These are phyloP conservation scores for Micrasema longulum DNA, from an alignment of 1,140 invertebrate genomes.

Conservation along the genomic window DNA sequence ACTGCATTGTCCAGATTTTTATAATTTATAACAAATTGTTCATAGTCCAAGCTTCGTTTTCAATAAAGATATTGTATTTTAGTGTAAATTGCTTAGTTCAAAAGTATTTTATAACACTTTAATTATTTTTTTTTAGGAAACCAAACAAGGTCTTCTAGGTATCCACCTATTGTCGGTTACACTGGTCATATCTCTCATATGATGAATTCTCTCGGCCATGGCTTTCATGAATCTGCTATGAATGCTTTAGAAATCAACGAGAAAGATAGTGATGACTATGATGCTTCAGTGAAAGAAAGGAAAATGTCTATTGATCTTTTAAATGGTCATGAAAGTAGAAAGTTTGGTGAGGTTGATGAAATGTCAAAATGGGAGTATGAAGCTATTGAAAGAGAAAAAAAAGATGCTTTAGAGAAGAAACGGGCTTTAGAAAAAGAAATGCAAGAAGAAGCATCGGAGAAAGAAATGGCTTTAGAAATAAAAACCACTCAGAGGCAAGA, in stretches of 20 bases:
- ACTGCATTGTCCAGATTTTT: no score
- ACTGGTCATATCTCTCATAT: slow-evolving; percentile 21
- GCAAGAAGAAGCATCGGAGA: no score
- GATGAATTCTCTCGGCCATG: slow-evolving; percentile 8
- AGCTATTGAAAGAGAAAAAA: neutral
- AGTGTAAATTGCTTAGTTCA: no score
- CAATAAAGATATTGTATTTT: no score
- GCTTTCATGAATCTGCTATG: slow-evolving; percentile 1
- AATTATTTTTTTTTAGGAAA: neutral
- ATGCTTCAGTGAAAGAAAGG: neutral
- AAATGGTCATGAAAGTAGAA: no score
- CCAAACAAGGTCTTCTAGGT: neutral
- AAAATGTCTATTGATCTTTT: no score
- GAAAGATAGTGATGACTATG: neutral
- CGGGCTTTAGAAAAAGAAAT: neutral
- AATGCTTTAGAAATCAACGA: neutral
- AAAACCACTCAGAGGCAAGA: neutral
- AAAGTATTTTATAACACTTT: no score
- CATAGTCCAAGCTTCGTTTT: no score
- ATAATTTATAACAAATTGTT: no score
- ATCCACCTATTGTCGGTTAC: slow-evolving; percentile 8
- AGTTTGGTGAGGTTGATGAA: neutral
- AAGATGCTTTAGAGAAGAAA: neutral
- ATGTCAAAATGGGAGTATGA: neutral
- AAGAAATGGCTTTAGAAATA: neutral